These are phyloP conservation scores for Dinomys branickii DNA, from an alignment of 2,113 vertebrate species.

Conservation along the genomic window DNA sequence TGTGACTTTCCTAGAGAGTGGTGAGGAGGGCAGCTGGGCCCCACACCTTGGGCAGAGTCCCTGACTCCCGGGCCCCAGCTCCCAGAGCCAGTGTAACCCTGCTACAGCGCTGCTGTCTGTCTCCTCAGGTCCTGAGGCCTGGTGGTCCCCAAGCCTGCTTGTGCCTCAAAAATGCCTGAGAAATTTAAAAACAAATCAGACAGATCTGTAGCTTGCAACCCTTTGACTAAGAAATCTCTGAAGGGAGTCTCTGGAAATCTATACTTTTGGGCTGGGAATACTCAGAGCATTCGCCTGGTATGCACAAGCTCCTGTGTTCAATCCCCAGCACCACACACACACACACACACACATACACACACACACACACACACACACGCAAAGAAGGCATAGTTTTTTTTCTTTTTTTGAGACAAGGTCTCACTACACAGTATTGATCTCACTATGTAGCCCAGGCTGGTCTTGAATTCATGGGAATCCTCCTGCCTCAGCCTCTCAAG, in stretches of 20 bases:
- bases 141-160: neutral
- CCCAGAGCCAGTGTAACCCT: neutral
- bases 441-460: neutral
- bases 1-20: neutral
- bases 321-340: neutral
- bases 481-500: neutral
- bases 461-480: neutral
- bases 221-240: neutral
- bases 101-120: fast-evolving
- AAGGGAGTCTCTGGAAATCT: neutral
- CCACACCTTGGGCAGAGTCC: neutral
- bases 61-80: neutral
- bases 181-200: neutral
- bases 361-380: too few species aligned
- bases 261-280: neutral
- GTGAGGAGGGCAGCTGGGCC: neutral
- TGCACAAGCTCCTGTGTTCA: neutral
- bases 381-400: neutral
- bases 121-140: neutral
- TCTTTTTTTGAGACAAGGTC: neutral
- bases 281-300: neutral
- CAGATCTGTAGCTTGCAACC: neutral
- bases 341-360: too few species aligned
- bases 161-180: neutral
- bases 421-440: neutral